These are phyloP conservation scores for Champsocephalus esox DNA, from an alignment of 2,797 vertebrate species.

Conservation along the genomic window DNA sequence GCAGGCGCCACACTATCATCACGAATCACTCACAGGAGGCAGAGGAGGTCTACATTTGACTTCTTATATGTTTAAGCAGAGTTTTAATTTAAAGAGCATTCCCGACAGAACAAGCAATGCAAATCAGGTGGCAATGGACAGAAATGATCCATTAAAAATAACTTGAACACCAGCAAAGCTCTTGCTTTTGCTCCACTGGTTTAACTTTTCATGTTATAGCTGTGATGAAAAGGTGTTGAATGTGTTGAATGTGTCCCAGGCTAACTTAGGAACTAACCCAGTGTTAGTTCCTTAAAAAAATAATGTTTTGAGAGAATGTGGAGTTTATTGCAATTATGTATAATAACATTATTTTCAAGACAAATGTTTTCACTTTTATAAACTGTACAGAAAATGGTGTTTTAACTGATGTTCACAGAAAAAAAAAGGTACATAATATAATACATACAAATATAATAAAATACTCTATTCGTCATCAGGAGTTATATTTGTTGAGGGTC, in stretches of 20 bases:
- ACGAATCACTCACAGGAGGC: constrained; percentile 5
- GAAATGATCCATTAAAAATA: not conserved
- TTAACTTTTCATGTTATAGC: not conserved
- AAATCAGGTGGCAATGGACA: not conserved
- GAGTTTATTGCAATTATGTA: too few species aligned
- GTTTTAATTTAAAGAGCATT: not conserved
- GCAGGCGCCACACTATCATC: constrained; percentile 5
- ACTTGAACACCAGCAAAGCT: not conserved
- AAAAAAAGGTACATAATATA: not conserved
- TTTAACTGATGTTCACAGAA: not conserved
- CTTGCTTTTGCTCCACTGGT: not conserved
- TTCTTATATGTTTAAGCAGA: not conserved
- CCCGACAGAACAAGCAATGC: not conserved
- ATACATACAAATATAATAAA: not conserved
- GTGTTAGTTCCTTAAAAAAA: not conserved
- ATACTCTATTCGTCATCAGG: not conserved
- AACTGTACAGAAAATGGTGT: not conserved
- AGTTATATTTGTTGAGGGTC: not conserved
- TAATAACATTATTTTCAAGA: not conserved
- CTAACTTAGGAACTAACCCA: not conserved
- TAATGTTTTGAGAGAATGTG: not conserved
- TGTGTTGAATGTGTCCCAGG: not conserved
- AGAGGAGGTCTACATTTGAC: not conserved
- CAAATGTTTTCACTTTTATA: not conserved
- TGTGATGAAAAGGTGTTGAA: not conserved